Evolutionary conservation across 2,113 vertebrate species (phyloP).

Genomic region (Gallinago undulata): DNA sequence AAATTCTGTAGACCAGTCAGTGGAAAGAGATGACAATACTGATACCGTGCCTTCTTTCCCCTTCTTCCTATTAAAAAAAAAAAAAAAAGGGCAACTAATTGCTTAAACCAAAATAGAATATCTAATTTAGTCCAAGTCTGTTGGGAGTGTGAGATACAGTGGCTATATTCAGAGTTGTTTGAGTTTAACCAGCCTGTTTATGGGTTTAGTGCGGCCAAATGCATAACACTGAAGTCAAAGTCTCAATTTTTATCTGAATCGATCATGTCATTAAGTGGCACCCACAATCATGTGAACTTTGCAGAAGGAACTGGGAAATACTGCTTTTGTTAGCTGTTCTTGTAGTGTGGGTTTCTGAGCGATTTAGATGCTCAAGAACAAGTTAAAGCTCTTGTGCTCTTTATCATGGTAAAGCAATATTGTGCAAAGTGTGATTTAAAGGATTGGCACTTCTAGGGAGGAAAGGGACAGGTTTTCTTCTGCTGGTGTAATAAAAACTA

Average conservation of each 20-base stretch:
- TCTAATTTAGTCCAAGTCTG: constrained; percentile 54
- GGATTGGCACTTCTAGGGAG: not conserved
- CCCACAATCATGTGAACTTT: not conserved
- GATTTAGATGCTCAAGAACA: not conserved
- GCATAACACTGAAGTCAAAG: not conserved
- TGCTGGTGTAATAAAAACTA: not conserved
- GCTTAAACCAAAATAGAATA: constrained; percentile 55
- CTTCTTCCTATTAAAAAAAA: not conserved
- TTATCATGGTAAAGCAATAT: not conserved
- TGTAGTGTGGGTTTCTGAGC: not conserved
- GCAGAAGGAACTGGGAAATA: not conserved
- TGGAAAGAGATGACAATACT: not conserved
- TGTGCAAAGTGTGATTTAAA: not conserved
- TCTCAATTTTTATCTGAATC: not conserved
- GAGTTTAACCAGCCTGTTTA: constrained; percentile 39
- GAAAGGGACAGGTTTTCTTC: not conserved
- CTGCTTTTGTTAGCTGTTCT: not conserved
- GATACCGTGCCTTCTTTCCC: not conserved
- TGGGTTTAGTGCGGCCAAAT: not conserved
- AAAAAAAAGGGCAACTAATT: constrained; percentile 24
- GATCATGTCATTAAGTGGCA: not conserved
- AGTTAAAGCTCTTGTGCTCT: not conserved
- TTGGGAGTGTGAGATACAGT: constrained; percentile 29
- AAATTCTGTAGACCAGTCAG: not conserved
- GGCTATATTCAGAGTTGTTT: not conserved